Evolutionary conservation across 2,113 vertebrate genomes (phyloP).

Genomic region (Rhombomys opimus): DNA sequence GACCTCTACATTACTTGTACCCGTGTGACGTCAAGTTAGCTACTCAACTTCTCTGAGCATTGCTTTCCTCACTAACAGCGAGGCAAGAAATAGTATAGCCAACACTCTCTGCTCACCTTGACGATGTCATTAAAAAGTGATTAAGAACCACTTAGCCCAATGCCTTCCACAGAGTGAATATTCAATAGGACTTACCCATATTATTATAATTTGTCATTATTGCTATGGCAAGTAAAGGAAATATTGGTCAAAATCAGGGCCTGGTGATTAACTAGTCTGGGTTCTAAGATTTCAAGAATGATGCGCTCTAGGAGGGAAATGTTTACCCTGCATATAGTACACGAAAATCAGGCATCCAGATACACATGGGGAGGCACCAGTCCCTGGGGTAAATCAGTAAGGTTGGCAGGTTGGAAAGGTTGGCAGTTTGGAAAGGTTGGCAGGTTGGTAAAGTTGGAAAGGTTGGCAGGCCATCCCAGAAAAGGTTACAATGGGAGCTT

Average conservation of each 20-base stretch:
- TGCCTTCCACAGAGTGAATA: not conserved
- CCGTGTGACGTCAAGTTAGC: not conserved
- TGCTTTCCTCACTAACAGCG: not conserved
- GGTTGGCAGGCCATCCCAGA: not conserved
- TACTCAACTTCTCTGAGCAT: not conserved
- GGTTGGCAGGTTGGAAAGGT: too few species aligned
- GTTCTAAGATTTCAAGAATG: constrained; percentile 23
- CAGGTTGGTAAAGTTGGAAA: not conserved
- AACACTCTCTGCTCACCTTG: not conserved
- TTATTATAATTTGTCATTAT: not conserved
- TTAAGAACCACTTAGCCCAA: not conserved
- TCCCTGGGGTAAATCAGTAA: not conserved
- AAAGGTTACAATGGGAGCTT: not conserved
- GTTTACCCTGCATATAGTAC: not conserved
- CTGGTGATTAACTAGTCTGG: not conserved
- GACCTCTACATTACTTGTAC: not conserved
- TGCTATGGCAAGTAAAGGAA: constrained; percentile 37
- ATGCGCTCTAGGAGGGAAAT: not conserved
- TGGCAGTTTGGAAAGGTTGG: not conserved
- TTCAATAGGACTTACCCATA: not conserved
- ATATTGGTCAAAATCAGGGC: not conserved
- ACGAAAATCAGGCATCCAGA: not conserved
- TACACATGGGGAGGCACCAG: not conserved
- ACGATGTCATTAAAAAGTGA: not conserved
- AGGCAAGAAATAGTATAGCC: not conserved